Evolutionary conservation across 2,888 invertebrate species (phyloP).

Genomic region (Trilocha varians): DNA sequence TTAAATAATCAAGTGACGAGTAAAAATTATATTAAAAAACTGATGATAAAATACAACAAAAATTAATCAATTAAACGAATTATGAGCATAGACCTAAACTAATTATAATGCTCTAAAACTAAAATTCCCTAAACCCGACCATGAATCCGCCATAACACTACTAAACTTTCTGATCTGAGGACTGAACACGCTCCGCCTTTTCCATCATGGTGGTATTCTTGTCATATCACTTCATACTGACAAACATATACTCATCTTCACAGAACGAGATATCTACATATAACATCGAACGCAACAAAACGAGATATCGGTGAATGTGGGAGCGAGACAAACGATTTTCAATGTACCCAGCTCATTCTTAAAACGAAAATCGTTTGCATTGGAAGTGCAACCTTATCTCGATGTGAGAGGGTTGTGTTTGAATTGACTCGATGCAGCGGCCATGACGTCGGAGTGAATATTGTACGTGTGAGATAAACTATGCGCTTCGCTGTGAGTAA

Average conservation of each 20-base stretch:
- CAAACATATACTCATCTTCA: constrained; percentile 63
- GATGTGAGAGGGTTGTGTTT: constrained; percentile 45
- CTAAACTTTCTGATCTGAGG: constrained; percentile 21
- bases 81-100: not conserved
- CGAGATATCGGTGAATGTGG: constrained; percentile 48
- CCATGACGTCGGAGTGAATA: constrained; percentile 32
- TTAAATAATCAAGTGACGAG: too few species aligned
- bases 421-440: constrained; percentile 31
- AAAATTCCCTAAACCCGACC: constrained; percentile 2
- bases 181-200: constrained; percentile 57
- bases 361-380: constrained; percentile 37
- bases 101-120: not conserved
- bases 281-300: constrained; percentile 55
- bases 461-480: constrained; percentile 36
- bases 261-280: constrained; percentile 67
- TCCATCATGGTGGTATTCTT: constrained; percentile 65
- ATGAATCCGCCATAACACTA: constrained; percentile 31
- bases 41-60: too few species aligned
- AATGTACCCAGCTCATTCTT: constrained; percentile 56
- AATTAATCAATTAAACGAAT: too few species aligned
- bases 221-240: constrained; percentile 42
- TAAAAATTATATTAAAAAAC: too few species aligned
- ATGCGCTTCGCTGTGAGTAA: constrained; percentile 26
- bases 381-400: constrained; percentile 64
- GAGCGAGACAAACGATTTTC: constrained; percentile 58